phyloP scores from a whole-genome alignment of 1,140 invertebrate species.

The Galendromus occidentalis region DNA sequence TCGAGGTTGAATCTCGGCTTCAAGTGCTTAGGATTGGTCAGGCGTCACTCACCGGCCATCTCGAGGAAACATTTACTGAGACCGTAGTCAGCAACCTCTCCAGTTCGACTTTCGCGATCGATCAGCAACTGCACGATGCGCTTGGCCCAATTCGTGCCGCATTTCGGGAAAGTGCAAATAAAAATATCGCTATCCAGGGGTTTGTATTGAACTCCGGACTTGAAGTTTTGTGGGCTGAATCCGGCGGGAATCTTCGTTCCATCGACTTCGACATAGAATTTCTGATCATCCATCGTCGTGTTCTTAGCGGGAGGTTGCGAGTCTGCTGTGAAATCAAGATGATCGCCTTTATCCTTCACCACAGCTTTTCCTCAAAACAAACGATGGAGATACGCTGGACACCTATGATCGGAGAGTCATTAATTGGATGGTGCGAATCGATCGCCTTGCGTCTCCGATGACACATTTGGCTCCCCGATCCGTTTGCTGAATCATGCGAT shows the following conservation, averaged over 20 bases:
- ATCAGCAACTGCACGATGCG: slow-evolving; percentile 14
- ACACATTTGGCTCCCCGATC: too few relatives aligned
- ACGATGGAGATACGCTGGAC: too few relatives aligned
- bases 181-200: slow-evolving; percentile 17
- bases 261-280: not conserved
- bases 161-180: slow-evolving; percentile 21
- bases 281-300: not conserved
- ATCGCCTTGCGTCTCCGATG: too few relatives aligned
- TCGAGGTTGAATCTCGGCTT: too few relatives aligned
- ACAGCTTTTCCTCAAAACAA: too few relatives aligned
- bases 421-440: too few relatives aligned
- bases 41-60: not conserved
- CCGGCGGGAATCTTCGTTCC: not conserved
- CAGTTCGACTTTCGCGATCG: not conserved
- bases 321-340: too few relatives aligned
- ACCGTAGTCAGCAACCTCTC: slow-evolving; percentile 1
- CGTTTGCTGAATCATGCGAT: too few relatives aligned
- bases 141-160: slow-evolving; percentile 21
- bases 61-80: slow-evolving; percentile 1
- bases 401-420: too few relatives aligned
- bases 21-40: too few relatives aligned
- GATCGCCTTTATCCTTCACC: too few relatives aligned
- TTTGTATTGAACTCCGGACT: slow-evolving; percentile 13
- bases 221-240: not conserved
- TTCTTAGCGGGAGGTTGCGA: not conserved